These are phyloP conservation scores for Sphinx pinastri DNA, from an alignment of 2,888 invertebrate species.

Conservation along the genomic window DNA sequence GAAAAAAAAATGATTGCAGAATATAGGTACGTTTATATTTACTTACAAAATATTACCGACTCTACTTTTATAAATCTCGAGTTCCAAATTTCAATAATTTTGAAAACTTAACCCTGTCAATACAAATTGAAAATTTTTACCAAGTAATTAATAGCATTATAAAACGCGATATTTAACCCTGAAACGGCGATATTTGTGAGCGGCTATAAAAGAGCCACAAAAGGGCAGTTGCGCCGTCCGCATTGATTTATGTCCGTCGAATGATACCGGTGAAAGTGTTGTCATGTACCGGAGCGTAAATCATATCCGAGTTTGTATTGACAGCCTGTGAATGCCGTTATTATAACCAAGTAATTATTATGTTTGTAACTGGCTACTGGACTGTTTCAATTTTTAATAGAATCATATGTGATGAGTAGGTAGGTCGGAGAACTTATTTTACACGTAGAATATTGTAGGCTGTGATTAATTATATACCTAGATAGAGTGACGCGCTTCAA, in stretches of 20 bases:
- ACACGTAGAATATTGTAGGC: background rate
- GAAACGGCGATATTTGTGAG: constrained; percentile 56
- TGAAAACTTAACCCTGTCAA: background rate
- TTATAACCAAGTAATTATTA: constrained; percentile 61
- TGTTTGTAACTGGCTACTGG: constrained; percentile 40
- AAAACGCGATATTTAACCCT: constrained; percentile 36
- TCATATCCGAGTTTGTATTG: constrained; percentile 74
- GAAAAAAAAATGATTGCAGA: no score
- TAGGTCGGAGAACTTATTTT: background rate
- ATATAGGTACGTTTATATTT: no score
- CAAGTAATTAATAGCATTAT: constrained; percentile 36
- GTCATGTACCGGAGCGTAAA: constrained; percentile 61
- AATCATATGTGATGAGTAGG: constrained; percentile 4
- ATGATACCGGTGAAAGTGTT: constrained; percentile 71
- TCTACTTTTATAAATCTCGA: background rate
- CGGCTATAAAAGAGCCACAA: constrained; percentile 58
- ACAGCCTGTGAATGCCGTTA: constrained; percentile 74
- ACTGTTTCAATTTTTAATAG: constrained; percentile 25
- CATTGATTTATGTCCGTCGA: constrained; percentile 74
- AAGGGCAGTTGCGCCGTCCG: constrained; percentile 42
- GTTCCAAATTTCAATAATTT: background rate
- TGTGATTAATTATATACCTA: no score
- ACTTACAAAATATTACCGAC: no score
- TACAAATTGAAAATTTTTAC: background rate
- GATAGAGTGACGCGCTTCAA: no score